Base-by-base conservation (phyloP, 1,140 invertebrate genomes). In the Gonioctena quinquepunctata region DNA sequence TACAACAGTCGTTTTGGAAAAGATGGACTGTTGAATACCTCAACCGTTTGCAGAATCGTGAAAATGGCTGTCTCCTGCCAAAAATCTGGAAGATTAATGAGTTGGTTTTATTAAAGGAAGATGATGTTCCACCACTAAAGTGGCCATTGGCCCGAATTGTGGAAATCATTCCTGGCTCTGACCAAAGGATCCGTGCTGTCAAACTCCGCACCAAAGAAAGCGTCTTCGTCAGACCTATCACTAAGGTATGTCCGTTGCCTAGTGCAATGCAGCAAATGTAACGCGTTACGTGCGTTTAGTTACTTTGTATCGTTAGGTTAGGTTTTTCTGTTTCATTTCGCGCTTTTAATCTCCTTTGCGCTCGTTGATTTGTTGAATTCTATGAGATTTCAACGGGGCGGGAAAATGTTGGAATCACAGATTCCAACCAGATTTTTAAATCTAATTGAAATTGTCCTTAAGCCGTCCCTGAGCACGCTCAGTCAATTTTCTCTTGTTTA, bases 51-150 rank as follows among this genome's bases (percentile, higher is more conserved):
- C 61, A 70, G 25, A 65, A 33, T 49, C 21, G 68, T 19, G 62
- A 11, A 70, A 70, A 49, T 70, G 68, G 62, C 18, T 48, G 11
- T 16, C 11, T 11, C 5, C 18, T 28, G 18, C 16, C 7, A 26
- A 48, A 26, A 65, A 65, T 54, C 6, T 59, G 21, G 21, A 59
- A 50, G n/a, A 13, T 22, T 1, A 56, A 48, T 56, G 48, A 27
- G 13, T 19, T 84, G 2, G 82, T 84, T 2, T 6, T 83, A 0
- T 26, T 83, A 0, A 79, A 81, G 59, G 77, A 83, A 59, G 76
- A 81, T 11, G 78, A 81, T 49, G 2, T 72, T 11, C 79, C 79
- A 7, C 79, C 80, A 2, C 52, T 80, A 13, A 71, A 76, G 8
- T 84, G 83, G 83, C 68, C 52, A 18, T 19, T 80, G 16, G 73